These are phyloP conservation scores for Trilocha varians DNA, from an alignment of 2,888 invertebrate species.

Conservation along the genomic window DNA sequence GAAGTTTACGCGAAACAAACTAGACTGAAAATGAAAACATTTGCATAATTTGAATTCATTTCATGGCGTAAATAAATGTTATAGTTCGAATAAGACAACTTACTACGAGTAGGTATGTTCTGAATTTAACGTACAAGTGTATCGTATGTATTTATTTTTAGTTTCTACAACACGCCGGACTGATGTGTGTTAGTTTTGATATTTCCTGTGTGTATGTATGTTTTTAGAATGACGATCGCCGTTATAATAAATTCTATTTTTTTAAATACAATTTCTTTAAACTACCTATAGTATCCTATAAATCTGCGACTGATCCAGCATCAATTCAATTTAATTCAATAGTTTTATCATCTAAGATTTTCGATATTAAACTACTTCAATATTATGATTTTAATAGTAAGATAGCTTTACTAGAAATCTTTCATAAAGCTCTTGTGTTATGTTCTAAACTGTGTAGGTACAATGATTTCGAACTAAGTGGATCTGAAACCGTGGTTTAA, in stretches of 20 bases:
- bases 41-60: not conserved
- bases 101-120: not conserved
- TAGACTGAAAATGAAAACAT: not conserved
- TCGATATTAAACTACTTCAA: too few relatives aligned
- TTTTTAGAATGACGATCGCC: not conserved
- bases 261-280: too few relatives aligned
- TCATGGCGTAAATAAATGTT: not conserved
- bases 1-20: not conserved
- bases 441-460: too few relatives aligned
- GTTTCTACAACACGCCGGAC: not conserved
- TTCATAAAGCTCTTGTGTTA: too few relatives aligned
- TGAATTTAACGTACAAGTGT: not conserved
- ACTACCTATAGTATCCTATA: too few relatives aligned
- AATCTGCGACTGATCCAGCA: too few relatives aligned
- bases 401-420: too few relatives aligned
- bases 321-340: too few relatives aligned
- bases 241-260: not conserved
- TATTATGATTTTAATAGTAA: too few relatives aligned
- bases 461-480: too few relatives aligned
- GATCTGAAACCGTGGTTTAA: too few relatives aligned
- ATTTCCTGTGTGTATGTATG: not conserved
- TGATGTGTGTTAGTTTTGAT: not conserved
- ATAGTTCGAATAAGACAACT: not conserved
- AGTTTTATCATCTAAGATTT: too few relatives aligned
- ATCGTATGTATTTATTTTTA: not conserved